Conservation (phyloP, 1,140 invertebrate genomes). For the Drosophila ercepeae region DNA sequence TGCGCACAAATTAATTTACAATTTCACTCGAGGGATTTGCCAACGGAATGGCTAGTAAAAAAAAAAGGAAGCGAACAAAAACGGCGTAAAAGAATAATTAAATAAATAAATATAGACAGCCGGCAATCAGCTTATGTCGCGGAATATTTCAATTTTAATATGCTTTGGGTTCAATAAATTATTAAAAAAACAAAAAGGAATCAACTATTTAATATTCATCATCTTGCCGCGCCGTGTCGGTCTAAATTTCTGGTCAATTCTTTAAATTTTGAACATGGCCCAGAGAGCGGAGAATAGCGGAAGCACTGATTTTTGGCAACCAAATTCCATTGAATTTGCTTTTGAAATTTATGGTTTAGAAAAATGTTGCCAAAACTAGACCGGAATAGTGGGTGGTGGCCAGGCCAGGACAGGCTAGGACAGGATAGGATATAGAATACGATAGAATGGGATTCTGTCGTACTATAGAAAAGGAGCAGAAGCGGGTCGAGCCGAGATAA, state of each 20-base stretch:
- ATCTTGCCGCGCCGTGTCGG: slow-evolving; percentile 8
- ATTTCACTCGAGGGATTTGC: slow-evolving; percentile 53
- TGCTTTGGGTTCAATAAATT: slow-evolving; percentile 34
- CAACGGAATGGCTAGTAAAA: neutral
- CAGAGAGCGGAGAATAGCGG: slow-evolving; percentile 17
- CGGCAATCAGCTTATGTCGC: slow-evolving; percentile 50
- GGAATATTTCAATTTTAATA: slow-evolving; percentile 42
- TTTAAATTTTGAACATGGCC: slow-evolving; percentile 46
- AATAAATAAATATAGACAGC: slow-evolving; percentile 42
- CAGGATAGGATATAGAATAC: too few species aligned
- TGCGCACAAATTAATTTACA: slow-evolving; percentile 59
- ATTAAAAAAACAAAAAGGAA: slow-evolving; percentile 6
- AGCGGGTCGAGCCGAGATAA: slow-evolving; percentile 55
- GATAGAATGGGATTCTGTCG: neutral
- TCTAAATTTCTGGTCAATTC: slow-evolving; percentile 43
- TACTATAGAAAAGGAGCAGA: neutral
- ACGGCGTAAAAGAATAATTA: slow-evolving; percentile 28
- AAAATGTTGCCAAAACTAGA: slow-evolving; percentile 78
- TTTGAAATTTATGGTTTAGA: slow-evolving; percentile 71
- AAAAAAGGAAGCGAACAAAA: neutral
- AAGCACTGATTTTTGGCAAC: slow-evolving; percentile 77
- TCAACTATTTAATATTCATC: slow-evolving; percentile 24
- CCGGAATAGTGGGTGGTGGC: slow-evolving; percentile 45
- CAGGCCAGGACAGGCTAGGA: neutral
- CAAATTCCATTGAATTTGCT: slow-evolving; percentile 76